phyloP scores from a whole-genome alignment of 2,797 vertebrate genomes.

The Sebastes iracundus region DNA sequence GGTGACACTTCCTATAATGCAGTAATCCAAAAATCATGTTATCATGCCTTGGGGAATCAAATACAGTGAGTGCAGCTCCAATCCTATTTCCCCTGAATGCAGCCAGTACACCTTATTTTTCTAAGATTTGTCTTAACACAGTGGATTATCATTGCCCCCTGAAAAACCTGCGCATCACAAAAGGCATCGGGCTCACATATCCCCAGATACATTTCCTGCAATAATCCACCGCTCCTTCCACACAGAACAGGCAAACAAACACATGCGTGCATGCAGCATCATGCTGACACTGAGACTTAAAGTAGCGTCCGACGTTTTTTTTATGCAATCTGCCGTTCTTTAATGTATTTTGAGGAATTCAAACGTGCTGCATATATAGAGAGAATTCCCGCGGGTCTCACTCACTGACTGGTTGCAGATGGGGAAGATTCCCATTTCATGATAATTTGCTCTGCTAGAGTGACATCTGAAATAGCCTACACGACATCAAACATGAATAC shows the following conservation, averaged over 20 bases:
- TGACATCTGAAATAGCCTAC: constrained; percentile 49
- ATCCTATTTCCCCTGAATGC: constrained; percentile 76
- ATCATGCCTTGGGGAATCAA: constrained; percentile 69
- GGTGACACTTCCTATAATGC: constrained; percentile 78
- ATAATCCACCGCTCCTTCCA: constrained; percentile 63
- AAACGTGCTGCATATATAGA: constrained; percentile 54
- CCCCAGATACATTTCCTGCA: constrained; percentile 57
- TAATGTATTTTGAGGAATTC: constrained; percentile 63
- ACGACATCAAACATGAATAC: constrained; percentile 56
- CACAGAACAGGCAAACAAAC: constrained; percentile 10
- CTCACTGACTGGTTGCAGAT: constrained; percentile 55
- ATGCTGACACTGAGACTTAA: constrained; percentile 55
- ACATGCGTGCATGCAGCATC: constrained; percentile 33
- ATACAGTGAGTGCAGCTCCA: constrained; percentile 73
- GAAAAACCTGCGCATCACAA: constrained; percentile 57
- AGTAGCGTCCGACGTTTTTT: constrained; percentile 43
- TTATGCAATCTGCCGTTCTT: constrained; percentile 58
- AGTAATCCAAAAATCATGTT: constrained; percentile 83
- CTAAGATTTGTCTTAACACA: constrained; percentile 71
- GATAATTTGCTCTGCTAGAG: constrained; percentile 65
- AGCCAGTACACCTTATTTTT: constrained; percentile 58
- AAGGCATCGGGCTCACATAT: constrained; percentile 52
- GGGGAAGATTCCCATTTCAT: constrained; percentile 63
- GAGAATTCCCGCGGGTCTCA: constrained; percentile 62
- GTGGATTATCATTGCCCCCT: constrained; percentile 76